Evolutionary conservation across 2,113 vertebrate species (phyloP).

Genomic region (Ploceus nigricollis): DNA sequence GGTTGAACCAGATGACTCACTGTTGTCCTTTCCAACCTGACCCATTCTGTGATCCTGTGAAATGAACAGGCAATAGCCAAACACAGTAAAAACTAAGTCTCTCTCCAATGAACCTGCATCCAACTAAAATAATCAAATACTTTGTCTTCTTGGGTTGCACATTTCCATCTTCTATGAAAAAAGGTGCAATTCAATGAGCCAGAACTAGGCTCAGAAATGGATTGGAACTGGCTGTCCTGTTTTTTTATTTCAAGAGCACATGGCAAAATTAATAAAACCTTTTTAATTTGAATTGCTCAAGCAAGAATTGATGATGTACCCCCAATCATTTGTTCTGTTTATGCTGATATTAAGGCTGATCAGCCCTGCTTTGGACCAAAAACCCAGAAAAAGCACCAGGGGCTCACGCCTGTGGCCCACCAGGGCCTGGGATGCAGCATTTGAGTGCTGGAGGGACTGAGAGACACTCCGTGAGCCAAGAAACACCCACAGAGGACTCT

Average conservation of each 20-base stretch:
- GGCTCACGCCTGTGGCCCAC: neutral
- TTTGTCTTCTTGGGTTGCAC: neutral
- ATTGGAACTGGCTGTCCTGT: neutral
- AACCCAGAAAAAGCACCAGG: neutral
- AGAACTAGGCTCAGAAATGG: neutral
- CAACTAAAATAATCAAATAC: neutral
- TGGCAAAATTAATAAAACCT: neutral
- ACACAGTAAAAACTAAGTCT: neutral
- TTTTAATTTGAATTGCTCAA: neutral
- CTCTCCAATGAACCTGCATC: neutral
- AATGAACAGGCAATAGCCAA: neutral
- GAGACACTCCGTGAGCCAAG: neutral
- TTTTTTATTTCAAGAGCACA: neutral
- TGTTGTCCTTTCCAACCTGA: neutral
- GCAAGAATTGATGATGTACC: neutral
- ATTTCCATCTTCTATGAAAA: neutral
- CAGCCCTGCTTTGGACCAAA: neutral
- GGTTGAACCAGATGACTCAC: neutral
- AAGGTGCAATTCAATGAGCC: neutral
- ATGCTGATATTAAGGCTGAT: neutral
- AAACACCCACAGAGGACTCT: neutral
- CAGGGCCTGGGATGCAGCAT: fast-evolving
- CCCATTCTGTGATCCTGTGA: neutral
- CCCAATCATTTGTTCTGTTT: fast-evolving
- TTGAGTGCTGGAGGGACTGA: neutral